Evolutionary conservation across 2,888 invertebrate species (phyloP).

Genomic region (Papilio demoleus): DNA sequence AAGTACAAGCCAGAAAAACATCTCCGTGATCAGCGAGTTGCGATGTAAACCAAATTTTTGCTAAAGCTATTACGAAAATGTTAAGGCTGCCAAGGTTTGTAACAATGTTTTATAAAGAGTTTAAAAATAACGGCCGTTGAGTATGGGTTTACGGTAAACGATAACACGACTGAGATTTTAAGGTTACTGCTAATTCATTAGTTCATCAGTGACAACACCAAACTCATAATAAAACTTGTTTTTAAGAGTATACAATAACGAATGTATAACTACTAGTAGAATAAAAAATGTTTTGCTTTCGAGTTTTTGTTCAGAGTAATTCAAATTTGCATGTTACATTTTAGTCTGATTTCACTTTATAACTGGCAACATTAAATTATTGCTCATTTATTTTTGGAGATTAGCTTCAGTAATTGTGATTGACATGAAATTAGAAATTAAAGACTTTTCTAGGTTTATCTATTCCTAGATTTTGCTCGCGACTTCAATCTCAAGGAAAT

Average conservation of each 20-base stretch:
- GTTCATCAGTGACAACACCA: neutral
- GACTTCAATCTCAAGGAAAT: too few relatives aligned
- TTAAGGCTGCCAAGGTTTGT: slow-evolving; percentile 17
- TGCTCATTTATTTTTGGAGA: neutral
- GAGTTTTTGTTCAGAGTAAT: too few relatives aligned
- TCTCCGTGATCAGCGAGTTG: slow-evolving; percentile 28
- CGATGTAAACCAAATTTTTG: slow-evolving; percentile 33
- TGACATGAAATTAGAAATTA: neutral
- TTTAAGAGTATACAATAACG: too few relatives aligned
- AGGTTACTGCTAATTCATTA: neutral
- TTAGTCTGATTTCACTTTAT: too few relatives aligned
- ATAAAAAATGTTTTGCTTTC: too few relatives aligned
- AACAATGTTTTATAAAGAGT: slow-evolving; percentile 17
- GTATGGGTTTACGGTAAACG: neutral
- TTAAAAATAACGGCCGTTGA: slow-evolving; percentile 8
- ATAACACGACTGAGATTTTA: neutral
- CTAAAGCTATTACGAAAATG: slow-evolving; percentile 40
- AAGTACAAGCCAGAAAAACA: slow-evolving; percentile 35
- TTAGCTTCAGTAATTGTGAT: neutral
- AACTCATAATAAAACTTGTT: neutral
- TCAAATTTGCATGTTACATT: too few relatives aligned
- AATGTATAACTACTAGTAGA: too few relatives aligned
- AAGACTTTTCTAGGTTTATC: neutral
- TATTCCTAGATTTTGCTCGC: neutral
- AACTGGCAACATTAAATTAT: too few relatives aligned